A percentile compares a stretch with the other conserved stretches of the same genome.
Conservation (phyloP, 2,113 vertebrate species). For the Candoia aspera region DNA sequence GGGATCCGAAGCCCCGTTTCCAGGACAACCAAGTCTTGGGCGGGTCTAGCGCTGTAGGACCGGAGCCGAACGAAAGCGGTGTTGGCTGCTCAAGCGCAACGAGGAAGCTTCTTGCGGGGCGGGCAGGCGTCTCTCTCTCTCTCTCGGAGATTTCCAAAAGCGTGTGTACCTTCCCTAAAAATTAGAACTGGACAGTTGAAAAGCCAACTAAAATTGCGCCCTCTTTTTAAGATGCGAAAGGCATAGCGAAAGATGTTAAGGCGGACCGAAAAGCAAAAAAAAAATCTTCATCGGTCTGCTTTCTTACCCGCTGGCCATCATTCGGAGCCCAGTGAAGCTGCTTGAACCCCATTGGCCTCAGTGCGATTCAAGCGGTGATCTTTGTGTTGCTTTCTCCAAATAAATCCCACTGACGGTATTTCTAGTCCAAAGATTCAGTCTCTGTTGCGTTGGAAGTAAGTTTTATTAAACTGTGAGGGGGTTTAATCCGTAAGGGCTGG, state of each 20-base stretch:
- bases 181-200: background rate
- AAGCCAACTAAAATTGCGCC: background rate
- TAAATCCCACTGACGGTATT: background rate
- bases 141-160: background rate
- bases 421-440: background rate
- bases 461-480: background rate
- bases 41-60: background rate
- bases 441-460: background rate
- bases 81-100: background rate
- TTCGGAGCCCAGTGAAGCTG: background rate
- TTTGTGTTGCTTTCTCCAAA: background rate
- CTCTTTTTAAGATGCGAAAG: background rate
- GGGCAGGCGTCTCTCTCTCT: background rate
- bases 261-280: background rate
- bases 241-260: background rate
- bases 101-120: background rate
- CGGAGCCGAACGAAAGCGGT: background rate
- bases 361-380: background rate
- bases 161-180: background rate
- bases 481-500: background rate
- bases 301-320: background rate
- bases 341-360: background rate
- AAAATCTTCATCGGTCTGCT: background rate
- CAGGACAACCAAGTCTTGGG: background rate
- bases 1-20: background rate